A percentile compares a stretch with the other conserved stretches of the same genome.
These are phyloP conservation scores for Tipula lateralis DNA, from an alignment of 2,888 invertebrate genomes.

Conservation along the genomic window DNA sequence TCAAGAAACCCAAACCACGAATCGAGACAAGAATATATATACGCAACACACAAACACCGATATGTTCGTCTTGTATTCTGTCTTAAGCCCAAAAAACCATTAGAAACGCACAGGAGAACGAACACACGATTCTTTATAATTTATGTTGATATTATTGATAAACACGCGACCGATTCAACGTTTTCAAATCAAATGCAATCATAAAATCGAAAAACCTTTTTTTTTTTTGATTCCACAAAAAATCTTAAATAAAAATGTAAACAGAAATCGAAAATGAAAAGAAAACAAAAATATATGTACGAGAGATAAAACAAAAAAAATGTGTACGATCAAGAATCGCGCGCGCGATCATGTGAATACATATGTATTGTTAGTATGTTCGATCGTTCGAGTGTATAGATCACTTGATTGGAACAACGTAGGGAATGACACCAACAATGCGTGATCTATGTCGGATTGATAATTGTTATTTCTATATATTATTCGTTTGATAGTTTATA, in stretches of 20 bases:
- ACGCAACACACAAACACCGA: neutral
- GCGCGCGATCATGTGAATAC: neutral
- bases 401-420: neutral
- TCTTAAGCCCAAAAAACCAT: neutral
- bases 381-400: neutral
- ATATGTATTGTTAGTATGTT: neutral
- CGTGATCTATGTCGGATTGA: neutral
- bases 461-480: neutral
- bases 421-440: neutral
- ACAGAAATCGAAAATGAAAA: slow-evolving; percentile 20
- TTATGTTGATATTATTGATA: neutral
- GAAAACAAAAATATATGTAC: neutral
- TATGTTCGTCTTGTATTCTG: neutral
- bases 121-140: slow-evolving; percentile 13
- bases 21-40: neutral
- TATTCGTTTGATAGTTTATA: neutral
- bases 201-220: neutral
- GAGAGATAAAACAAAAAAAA: neutral
- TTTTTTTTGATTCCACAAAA: neutral
- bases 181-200: slow-evolving; percentile 27
- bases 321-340: slow-evolving; percentile 8
- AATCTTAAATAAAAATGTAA: slow-evolving; percentile 26
- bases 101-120: neutral
- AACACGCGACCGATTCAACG: slow-evolving; percentile 29
- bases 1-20: neutral